Evolutionary conservation across 2,888 invertebrate genomes (phyloP).

Genomic region (Strigamia maritima): DNA sequence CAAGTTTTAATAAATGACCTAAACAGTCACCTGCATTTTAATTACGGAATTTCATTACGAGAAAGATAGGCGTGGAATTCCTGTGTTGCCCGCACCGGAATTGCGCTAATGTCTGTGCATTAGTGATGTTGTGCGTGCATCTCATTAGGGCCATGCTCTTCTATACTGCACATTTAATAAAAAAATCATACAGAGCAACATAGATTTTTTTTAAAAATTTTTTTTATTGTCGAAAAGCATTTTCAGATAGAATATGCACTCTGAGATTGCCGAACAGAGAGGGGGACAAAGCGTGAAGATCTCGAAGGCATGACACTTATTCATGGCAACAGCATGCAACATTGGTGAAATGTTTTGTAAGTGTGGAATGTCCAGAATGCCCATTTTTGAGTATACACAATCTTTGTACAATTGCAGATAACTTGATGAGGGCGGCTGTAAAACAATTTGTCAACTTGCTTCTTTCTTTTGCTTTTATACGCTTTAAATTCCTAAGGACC

Average conservation of each 20-base stretch:
- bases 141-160: constrained; percentile 35
- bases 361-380: constrained; percentile 19
- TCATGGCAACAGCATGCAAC: constrained; percentile 1
- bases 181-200: not conserved
- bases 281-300: not conserved
- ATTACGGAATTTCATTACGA: constrained; percentile 40
- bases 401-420: constrained; percentile 11
- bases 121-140: constrained; percentile 38
- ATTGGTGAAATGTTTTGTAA: constrained; percentile 15
- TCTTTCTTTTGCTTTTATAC: not conserved
- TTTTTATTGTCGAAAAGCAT: not conserved
- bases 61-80: constrained; percentile 38
- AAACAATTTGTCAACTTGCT: constrained; percentile 7
- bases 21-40: constrained; percentile 40
- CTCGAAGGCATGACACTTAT: not conserved
- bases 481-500: not conserved
- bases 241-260: not conserved
- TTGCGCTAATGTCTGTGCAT: constrained; percentile 39
- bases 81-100: constrained; percentile 19
- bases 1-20: constrained; percentile 39
- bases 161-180: not conserved
- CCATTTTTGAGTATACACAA: constrained; percentile 9
- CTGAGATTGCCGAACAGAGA: not conserved
- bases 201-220: not conserved
- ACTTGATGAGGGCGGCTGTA: constrained; percentile 15